Percentiles rank a stretch among this genome's conserved stretches.
Conservation (phyloP, 2,113 vertebrate genomes). For the Carassius gibelio region DNA sequence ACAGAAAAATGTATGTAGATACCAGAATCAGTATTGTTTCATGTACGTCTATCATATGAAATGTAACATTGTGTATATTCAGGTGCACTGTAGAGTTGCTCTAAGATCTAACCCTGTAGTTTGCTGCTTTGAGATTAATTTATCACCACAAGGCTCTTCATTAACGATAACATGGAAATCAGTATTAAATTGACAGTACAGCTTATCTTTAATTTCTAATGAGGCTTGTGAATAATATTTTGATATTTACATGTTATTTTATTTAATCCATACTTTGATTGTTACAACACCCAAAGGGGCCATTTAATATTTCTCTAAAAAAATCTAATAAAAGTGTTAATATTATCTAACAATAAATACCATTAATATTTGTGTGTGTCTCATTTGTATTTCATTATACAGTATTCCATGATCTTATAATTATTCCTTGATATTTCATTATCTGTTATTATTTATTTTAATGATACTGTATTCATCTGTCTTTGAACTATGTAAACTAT, state of each 20-base stretch:
- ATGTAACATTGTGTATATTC: slow-evolving; percentile 1
- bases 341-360: neutral
- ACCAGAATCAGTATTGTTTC: slow-evolving; percentile 52
- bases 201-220: neutral
- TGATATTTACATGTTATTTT: neutral
- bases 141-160: neutral
- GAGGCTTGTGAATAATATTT: neutral
- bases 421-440: neutral
- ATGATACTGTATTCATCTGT: neutral
- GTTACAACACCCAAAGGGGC: neutral
- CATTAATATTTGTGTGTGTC: neutral
- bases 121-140: neutral
- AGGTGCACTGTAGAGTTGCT: neutral
- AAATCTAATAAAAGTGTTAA: slow-evolving; percentile 26
- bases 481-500: neutral
- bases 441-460: neutral
- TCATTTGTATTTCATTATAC: neutral
- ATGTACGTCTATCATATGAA: slow-evolving; percentile 14
- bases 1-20: slow-evolving; percentile 1
- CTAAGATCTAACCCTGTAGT: neutral
- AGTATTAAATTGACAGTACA: neutral
- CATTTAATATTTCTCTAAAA: slow-evolving; percentile 18
- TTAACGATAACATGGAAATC: neutral
- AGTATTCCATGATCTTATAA: neutral
- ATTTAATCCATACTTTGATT: slow-evolving; percentile 7